Conservation (phyloP, 2,888 invertebrate genomes). For the Cylloceria caligata region DNA sequence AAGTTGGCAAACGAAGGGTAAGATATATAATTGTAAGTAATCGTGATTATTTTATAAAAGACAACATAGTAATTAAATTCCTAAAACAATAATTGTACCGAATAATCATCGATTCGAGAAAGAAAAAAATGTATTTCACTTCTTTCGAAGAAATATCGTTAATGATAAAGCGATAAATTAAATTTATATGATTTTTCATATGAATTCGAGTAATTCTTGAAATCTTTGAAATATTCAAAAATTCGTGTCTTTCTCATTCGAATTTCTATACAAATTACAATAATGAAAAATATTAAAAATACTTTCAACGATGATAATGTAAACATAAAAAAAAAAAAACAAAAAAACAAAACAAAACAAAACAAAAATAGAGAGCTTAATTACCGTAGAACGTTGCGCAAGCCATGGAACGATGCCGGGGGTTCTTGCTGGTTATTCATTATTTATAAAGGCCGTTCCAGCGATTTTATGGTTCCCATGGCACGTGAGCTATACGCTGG, state of each 20-base stretch:
- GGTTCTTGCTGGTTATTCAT: conserved; percentile 63
- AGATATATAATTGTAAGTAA: too few relatives aligned
- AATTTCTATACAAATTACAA: neutral
- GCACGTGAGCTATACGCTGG: conserved; percentile 70
- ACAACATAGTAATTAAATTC: too few relatives aligned
- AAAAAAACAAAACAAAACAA: too few relatives aligned
- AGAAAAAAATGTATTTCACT: too few relatives aligned
- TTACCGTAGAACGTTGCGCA: conserved; percentile 50
- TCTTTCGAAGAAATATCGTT: too few relatives aligned
- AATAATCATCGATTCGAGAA: too few relatives aligned
- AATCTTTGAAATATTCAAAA: neutral
- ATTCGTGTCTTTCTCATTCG: neutral
- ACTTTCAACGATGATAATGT: neutral
- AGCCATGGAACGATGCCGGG: conserved; percentile 37
- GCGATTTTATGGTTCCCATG: conserved; percentile 80
- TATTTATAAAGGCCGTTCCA: conserved; percentile 72
- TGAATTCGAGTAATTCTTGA: neutral
- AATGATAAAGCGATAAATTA: too few relatives aligned
- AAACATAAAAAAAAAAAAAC: too few relatives aligned
- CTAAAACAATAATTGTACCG: too few relatives aligned
- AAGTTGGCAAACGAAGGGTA: too few relatives aligned
- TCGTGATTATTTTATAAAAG: too few relatives aligned
- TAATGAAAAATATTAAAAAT: conserved; percentile 9
- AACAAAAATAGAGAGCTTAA: conserved; percentile 57
- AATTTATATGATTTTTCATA: neutral